phyloP scores from a whole-genome alignment of 2,113 vertebrate genomes.

The Cyprinodon brontotheroides region DNA sequence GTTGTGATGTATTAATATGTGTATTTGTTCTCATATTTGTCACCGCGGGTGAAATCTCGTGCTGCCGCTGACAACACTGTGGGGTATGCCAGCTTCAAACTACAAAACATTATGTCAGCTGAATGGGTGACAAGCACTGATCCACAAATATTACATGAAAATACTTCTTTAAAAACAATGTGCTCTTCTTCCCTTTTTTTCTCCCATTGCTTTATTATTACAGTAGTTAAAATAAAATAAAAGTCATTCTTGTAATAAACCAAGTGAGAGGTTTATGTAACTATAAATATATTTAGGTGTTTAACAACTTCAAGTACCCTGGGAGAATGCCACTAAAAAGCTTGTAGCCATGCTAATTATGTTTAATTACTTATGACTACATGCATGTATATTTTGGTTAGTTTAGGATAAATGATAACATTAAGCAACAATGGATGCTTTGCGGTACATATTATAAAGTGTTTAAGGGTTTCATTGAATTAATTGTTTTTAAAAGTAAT shows the following conservation, averaged over 20 bases:
- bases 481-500: not conserved
- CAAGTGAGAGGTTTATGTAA: conserved; percentile 71
- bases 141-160: conserved; percentile 57
- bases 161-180: conserved; percentile 55
- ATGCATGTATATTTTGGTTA: not conserved
- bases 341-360: conserved; percentile 35
- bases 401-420: conserved; percentile 10
- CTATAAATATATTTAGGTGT: conserved; percentile 66
- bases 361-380: conserved; percentile 14
- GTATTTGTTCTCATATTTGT: conserved; percentile 2
- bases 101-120: conserved; percentile 63
- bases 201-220: conserved; percentile 68
- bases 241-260: conserved; percentile 76
- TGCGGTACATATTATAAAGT: conserved; percentile 6
- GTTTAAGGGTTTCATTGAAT: not conserved
- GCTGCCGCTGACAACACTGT: conserved; percentile 36
- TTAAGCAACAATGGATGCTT: not conserved
- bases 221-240: conserved; percentile 76
- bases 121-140: conserved; percentile 54
- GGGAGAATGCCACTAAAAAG: conserved; percentile 42
- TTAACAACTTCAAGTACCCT: conserved; percentile 55
- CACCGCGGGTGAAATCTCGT: conserved; percentile 18
- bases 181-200: conserved; percentile 31
- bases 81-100: conserved; percentile 51
- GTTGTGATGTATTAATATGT: conserved; percentile 5